Base-by-base conservation (phyloP, 2,797 vertebrate species). In the Muscicapa comitata region DNA sequence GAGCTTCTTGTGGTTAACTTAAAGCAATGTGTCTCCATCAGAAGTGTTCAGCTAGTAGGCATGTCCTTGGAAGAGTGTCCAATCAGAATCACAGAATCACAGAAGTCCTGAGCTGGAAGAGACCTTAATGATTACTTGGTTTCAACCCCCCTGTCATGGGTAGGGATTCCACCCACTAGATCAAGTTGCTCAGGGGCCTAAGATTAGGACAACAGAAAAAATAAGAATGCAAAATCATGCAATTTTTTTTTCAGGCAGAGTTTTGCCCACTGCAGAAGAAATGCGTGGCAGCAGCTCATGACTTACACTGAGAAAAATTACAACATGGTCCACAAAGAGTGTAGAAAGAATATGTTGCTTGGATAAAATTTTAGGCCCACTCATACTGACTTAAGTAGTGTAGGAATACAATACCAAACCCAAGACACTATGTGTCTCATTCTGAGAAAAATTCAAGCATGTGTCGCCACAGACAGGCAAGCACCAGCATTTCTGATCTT, bases 361-460 rank as follows among this genome's bases (percentile, higher is more conserved):
- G 75, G 33, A 70, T 54, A 90, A 95, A 92, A 73, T 78, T 80
- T 88, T 89, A 86, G 82, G 19, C 20, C 38, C 88, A 58, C 61
- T 82, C 53, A 67, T 74, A 91, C 73, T 62, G 95, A 81, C 90
- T 94, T 83, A 96, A 66, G 54, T 90, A 93, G 67, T 58, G 81
- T 74, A 85, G 86, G 95, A 92, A 93, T 66, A 80, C 20, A 55
- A 43, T 57, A 88, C 71, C 65, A 88, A 92, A 88, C 76, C 35
- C 86, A 93, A 94, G 94, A 91, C 84, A 91, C 5, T 24, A 15
- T 24, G 10, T 47, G 48, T 65, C 65, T 62, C 70, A 91, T 48
- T 82, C 81, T 47, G 76, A 94, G 92, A 77, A 95, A 96, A 97
- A 83, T 74, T 61, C 42, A 90, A 94, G 65, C 21, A 91, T 74